A percentile compares a stretch with the other conserved stretches of the same genome.
phyloP scores from a whole-genome alignment of 2,888 invertebrate genomes.

The Acholoe squamosa region DNA sequence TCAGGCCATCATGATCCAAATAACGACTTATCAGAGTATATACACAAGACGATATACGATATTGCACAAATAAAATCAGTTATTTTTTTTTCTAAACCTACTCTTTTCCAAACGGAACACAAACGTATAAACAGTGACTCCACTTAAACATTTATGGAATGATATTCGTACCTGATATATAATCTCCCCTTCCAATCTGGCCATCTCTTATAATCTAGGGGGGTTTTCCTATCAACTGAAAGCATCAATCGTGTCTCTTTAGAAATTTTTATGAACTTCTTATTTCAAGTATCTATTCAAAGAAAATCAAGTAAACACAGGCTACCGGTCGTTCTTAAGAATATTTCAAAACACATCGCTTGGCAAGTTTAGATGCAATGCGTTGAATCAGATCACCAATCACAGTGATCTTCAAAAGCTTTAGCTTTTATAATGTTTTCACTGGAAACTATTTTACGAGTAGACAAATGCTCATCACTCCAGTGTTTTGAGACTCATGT shows the following conservation, averaged over 20 bases:
- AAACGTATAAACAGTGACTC: not conserved
- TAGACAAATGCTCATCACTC: too few species aligned
- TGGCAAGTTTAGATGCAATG: too few species aligned
- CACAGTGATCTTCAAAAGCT: too few species aligned
- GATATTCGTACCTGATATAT: constrained; percentile 1
- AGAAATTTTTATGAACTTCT: not conserved
- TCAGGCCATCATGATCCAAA: not conserved
- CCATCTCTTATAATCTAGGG: too few species aligned
- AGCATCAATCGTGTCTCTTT: not conserved
- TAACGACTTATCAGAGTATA: not conserved
- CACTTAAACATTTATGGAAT: not conserved
- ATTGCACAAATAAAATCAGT: not conserved
- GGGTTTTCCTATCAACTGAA: not conserved
- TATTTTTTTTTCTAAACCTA: not conserved
- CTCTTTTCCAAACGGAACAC: not conserved
- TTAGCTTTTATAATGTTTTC: too few species aligned
- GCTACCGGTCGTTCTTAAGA: not conserved
- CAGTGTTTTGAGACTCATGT: too few species aligned
- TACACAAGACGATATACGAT: not conserved
- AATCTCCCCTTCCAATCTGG: not conserved
- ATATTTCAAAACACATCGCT: not conserved
- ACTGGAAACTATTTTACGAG: too few species aligned
- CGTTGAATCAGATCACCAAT: too few species aligned
- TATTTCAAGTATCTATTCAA: not conserved
- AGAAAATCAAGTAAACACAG: too few species aligned